phyloP scores from a whole-genome alignment of 64 coral and sea anemone genomes.

The Catalaphyllia jardinei region DNA sequence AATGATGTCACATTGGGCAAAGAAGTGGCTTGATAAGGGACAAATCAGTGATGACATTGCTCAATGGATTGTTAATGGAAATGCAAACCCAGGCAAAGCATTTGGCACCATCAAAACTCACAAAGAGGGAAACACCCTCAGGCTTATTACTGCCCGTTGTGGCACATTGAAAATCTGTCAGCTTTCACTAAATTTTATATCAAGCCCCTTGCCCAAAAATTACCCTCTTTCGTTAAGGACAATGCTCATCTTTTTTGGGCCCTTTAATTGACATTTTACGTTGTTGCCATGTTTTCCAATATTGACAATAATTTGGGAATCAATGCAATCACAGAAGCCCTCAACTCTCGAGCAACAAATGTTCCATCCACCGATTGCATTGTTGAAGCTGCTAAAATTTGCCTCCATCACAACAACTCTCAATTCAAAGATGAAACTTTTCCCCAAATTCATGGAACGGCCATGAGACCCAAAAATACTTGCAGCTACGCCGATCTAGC shows the following conservation, averaged over 20 bases:
- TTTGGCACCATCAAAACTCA: constrained; percentile 50
- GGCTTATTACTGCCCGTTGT: constrained; percentile 36
- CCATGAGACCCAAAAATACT: constrained; percentile 46
- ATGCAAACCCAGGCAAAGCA: constrained; percentile 13
- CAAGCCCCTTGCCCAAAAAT: constrained; percentile 21
- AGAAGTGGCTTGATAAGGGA: constrained; percentile 3
- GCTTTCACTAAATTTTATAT: constrained; percentile 46
- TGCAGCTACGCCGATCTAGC: constrained; percentile 44
- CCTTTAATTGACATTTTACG: neutral
- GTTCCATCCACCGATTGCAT: too few relatives aligned
- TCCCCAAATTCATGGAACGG: constrained; percentile 37
- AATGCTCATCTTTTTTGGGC: constrained; percentile 38
- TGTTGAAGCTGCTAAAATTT: neutral
- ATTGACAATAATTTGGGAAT: too few relatives aligned
- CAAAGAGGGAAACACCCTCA: constrained; percentile 34
- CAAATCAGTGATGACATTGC: constrained; percentile 38
- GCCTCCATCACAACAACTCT: constrained; percentile 34
- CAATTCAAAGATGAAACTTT: constrained; percentile 3
- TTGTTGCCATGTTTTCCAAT: neutral
- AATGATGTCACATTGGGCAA: constrained; percentile 12
- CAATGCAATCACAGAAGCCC: too few relatives aligned
- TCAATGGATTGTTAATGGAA: neutral
- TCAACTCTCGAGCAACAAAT: too few relatives aligned
- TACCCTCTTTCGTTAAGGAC: constrained; percentile 56
- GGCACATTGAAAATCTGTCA: constrained; percentile 43